These are phyloP conservation scores for Meiosimyza decipiens DNA, from an alignment of 2,888 invertebrate genomes.

Conservation along the genomic window DNA sequence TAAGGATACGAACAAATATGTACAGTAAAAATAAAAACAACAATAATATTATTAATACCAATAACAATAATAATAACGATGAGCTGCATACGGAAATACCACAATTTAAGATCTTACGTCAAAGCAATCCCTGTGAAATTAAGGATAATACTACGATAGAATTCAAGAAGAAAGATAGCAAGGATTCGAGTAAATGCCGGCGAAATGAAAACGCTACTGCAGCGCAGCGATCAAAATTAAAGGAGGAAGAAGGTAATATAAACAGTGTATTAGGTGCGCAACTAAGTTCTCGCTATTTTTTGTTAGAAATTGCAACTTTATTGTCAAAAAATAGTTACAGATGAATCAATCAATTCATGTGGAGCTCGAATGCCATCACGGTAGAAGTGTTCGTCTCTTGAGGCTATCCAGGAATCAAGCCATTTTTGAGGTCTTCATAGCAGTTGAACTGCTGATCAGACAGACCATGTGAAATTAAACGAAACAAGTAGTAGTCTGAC, in stretches of 20 bases:
- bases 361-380: too few species aligned
- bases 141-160: neutral
- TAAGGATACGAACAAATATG: conserved; percentile 31
- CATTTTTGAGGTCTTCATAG: too few species aligned
- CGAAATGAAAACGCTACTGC: neutral
- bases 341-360: too few species aligned
- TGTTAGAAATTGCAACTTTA: too few species aligned
- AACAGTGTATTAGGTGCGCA: too few species aligned
- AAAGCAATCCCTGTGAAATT: conserved; percentile 37
- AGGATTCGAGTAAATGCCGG: neutral
- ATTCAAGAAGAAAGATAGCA: conserved; percentile 21
- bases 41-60: conserved; percentile 8
- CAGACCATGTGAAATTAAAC: too few species aligned
- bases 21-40: conserved; percentile 26
- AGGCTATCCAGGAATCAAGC: too few species aligned
- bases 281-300: too few species aligned
- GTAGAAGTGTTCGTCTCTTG: too few species aligned
- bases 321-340: too few species aligned
- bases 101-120: conserved; percentile 40
- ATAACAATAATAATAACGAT: conserved; percentile 13
- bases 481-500: too few species aligned
- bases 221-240: conserved; percentile 5
- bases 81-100: conserved; percentile 19
- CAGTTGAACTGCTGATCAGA: too few species aligned
- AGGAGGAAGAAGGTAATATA: conserved; percentile 6